A percentile compares a stretch with the other conserved stretches of the same genome.
These are phyloP conservation scores for Malacoraja senta DNA, from an alignment of 2,797 vertebrate genomes.

Conservation along the genomic window DNA sequence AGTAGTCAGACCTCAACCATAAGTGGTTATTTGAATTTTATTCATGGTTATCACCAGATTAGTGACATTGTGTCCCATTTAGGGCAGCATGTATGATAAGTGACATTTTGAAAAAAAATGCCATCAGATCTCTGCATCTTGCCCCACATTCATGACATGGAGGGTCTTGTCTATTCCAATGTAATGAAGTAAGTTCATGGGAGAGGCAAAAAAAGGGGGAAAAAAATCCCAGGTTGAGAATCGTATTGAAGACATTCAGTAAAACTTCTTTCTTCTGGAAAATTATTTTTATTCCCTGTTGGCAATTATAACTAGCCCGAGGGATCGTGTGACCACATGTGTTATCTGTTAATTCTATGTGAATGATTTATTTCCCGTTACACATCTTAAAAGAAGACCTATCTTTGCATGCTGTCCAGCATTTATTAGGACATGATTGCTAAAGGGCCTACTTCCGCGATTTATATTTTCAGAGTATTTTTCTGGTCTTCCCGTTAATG, in stretches of 20 bases:
- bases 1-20: neutral
- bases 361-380: too few relatives aligned
- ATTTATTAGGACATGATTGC: neutral
- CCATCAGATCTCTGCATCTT: neutral
- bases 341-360: neutral
- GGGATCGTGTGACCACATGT: too few relatives aligned
- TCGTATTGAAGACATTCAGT: too few relatives aligned
- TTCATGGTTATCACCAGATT: neutral
- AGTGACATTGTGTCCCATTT: neutral
- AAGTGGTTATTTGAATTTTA: neutral
- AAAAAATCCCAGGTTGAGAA: neutral
- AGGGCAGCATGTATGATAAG: neutral
- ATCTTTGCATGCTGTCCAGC: neutral
- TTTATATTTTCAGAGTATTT: too few relatives aligned
- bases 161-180: neutral
- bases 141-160: neutral
- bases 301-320: too few relatives aligned
- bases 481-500: too few relatives aligned
- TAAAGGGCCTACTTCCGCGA: neutral
- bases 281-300: too few relatives aligned
- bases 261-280: neutral
- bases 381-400: too few relatives aligned
- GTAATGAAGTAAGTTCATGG: neutral
- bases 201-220: neutral
- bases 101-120: neutral